These are phyloP conservation scores for Diadegma fenestrale DNA, from an alignment of 2,888 invertebrate genomes.

Conservation along the genomic window DNA sequence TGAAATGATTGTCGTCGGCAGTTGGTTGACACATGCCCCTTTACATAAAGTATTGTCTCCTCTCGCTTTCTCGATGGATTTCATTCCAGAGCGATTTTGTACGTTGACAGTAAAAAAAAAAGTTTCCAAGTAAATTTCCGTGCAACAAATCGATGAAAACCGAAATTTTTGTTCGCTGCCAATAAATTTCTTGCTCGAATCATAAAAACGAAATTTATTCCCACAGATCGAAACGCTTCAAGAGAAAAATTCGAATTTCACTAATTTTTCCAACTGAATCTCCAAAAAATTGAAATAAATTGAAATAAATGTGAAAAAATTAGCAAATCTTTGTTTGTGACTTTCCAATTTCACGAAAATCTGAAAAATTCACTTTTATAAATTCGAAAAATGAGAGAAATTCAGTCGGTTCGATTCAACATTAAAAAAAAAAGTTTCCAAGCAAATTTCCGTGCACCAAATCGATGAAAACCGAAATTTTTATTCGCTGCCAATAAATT, in stretches of 20 bases:
- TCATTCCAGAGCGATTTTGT: conserved; percentile 57
- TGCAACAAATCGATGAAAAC: background rate
- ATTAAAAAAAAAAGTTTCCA: background rate
- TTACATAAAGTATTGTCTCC: conserved; percentile 28
- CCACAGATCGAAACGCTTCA: background rate
- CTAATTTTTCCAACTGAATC: background rate
- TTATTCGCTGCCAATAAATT: background rate
- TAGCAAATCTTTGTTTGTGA: too few relatives aligned
- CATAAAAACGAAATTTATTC: too few relatives aligned
- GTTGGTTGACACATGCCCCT: conserved; percentile 68
- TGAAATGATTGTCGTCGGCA: conserved; percentile 71
- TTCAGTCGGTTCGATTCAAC: background rate
- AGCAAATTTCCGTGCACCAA: background rate
- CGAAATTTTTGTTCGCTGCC: background rate
- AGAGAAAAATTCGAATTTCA: background rate
- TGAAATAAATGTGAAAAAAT: background rate
- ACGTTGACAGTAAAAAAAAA: background rate
- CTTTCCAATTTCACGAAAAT: too few relatives aligned
- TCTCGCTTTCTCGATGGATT: conserved; percentile 16
- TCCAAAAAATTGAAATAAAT: background rate
- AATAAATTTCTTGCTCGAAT: background rate
- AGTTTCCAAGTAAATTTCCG: background rate
- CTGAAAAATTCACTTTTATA: background rate
- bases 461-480: background rate
- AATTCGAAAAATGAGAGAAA: background rate